Base-by-base conservation (phyloP, 2,797 vertebrate species). In the Acanthopagrus latus region DNA sequence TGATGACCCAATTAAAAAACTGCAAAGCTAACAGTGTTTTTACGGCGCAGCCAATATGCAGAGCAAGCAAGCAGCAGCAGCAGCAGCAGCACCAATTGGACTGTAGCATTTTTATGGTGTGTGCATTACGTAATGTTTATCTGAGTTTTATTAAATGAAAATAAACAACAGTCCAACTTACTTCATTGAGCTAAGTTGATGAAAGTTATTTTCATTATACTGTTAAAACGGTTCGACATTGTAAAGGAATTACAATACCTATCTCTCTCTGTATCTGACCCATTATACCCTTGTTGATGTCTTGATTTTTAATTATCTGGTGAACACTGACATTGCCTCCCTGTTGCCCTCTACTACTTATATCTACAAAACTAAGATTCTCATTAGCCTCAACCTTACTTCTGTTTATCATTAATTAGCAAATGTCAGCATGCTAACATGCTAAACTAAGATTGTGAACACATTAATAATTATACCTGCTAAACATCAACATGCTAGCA, bases 1-100 rank as follows among this genome's bases (percentile, higher is more conserved):
- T 88, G 78, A 91, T 87, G 83, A 84, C 82, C 81, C 64, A 80
- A 91, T 88, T 88, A 70, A 83, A 82, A 85, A 81, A 69, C 63
- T 76, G 71, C 56, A 87, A 80, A 73, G 57, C 52, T 57, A 77
- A 88, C 57, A 56, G 48, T 46, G 68, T 71, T 86, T 81, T 82
- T 68, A 83, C 78, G 71, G 68, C 38, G 4, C 74, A 82, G 78
- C 44, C 74, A 77, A 82, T 41, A 74, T 78, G 78, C 75, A 89
- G 83, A 86, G 73, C 66, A 84, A 86, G 73, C 66, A 74, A 69
- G 74, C 58, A 72, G 29, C 29, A 73, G 74, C 71, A 78, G 70
- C 62, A 54, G 50, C 25, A 57, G 69, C 72, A 65, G 54, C 56
- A 71, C 8, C 68, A 55, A 74, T 51, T 55, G 60, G 43, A 71